phyloP scores from a whole-genome alignment of 2,113 vertebrate species.

The Chunga burmeisteri region DNA sequence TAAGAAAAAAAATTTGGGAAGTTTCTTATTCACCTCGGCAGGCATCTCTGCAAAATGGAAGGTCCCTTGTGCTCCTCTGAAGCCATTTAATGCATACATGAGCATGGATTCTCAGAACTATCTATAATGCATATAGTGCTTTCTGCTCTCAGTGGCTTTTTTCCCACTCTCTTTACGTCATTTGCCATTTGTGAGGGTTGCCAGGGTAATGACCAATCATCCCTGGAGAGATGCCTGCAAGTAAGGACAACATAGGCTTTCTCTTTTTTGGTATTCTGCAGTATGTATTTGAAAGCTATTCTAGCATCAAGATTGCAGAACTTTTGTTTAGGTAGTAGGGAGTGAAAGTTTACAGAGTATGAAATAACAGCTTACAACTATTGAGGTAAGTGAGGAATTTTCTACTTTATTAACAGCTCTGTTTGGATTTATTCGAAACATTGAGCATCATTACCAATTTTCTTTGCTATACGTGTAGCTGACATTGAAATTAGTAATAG shows the following conservation, averaged over 20 bases:
- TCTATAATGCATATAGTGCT: constrained; percentile 84
- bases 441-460: not conserved
- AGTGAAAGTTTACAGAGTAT: constrained; percentile 58
- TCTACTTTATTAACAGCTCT: not conserved
- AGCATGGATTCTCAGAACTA: constrained; percentile 76
- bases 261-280: constrained; percentile 80
- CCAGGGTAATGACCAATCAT: constrained; percentile 88
- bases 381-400: constrained; percentile 48
- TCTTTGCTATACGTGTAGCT: not conserved
- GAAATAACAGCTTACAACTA: constrained; percentile 28
- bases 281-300: constrained; percentile 72
- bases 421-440: not conserved
- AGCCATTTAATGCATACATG: constrained; percentile 73
- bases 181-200: constrained; percentile 89
- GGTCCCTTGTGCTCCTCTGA: constrained; percentile 68
- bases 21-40: constrained; percentile 46
- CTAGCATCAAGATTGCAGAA: constrained; percentile 66
- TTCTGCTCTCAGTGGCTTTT: constrained; percentile 81
- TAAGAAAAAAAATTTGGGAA: constrained; percentile 40
- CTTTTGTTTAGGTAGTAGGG: constrained; percentile 69
- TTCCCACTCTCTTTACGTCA: constrained; percentile 91
- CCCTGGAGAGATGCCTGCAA: constrained; percentile 82
- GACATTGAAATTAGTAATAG: not conserved
- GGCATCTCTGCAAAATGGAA: constrained; percentile 47
- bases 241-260: constrained; percentile 82